These are phyloP conservation scores for Bolinopsis microptera DNA, from an alignment of 37 sponge, comb jelly and placozoan genomes.

Conservation along the genomic window DNA sequence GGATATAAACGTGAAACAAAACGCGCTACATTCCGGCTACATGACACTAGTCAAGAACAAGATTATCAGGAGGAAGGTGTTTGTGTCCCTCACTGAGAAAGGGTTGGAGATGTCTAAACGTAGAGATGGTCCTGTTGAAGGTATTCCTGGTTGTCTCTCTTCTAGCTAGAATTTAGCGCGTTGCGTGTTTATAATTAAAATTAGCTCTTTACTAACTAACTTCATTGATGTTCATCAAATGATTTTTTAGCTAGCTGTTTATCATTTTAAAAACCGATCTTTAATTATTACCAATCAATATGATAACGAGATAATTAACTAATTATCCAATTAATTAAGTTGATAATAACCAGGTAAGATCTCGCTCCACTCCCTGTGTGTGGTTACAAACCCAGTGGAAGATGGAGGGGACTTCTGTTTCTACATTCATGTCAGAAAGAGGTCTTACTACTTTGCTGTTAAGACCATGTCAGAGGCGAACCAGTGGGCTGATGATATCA, in stretches of 20 bases:
- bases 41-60: constrained; percentile 63
- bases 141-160: too few species aligned
- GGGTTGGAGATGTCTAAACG: constrained; percentile 58
- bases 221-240: too few species aligned
- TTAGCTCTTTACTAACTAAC: too few species aligned
- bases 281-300: too few species aligned
- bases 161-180: too few species aligned
- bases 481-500: constrained; percentile 58
- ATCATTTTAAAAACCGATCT: too few species aligned
- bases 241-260: too few species aligned
- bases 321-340: too few species aligned
- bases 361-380: constrained; percentile 34
- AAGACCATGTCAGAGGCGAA: constrained; percentile 61
- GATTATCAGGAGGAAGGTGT: constrained; percentile 38
- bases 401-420: constrained; percentile 17
- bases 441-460: constrained; percentile 57
- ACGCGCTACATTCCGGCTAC: constrained; percentile 49
- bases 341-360: constrained; percentile 66
- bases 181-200: too few species aligned
- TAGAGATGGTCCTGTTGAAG: constrained; percentile 46
- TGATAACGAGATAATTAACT: too few species aligned
- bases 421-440: constrained; percentile 50
- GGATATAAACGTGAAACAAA: constrained; percentile 11
- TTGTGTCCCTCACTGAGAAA: constrained; percentile 60
- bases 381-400: constrained; percentile 50